phyloP scores from a whole-genome alignment of 2,113 vertebrate species.

The Rafetus swinhoei region DNA sequence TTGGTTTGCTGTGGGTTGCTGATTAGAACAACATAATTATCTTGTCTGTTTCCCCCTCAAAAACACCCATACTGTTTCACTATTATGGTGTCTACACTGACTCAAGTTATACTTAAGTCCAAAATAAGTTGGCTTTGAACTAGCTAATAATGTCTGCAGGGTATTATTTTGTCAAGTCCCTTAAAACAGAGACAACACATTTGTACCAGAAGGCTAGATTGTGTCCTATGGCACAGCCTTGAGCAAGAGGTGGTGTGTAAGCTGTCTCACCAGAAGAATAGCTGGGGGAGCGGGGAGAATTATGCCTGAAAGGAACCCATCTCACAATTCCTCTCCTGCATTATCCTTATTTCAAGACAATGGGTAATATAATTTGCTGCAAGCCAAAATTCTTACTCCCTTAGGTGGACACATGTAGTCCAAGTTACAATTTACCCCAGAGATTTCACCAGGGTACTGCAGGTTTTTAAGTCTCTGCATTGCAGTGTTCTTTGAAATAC shows the following conservation, averaged over 20 bases:
- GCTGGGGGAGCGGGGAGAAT: neutral
- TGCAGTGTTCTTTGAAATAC: neutral
- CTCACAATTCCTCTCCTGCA: neutral
- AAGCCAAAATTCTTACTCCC: neutral
- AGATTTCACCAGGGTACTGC: neutral
- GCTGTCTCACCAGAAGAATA: neutral
- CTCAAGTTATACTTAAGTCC: neutral
- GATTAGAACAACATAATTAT: slow-evolving; percentile 5
- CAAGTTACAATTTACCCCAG: neutral
- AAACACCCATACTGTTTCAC: neutral
- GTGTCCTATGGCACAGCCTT: neutral
- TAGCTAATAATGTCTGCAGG: neutral
- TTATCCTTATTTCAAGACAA: neutral
- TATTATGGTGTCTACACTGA: neutral
- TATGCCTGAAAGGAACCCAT: neutral
- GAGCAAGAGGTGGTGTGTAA: neutral
- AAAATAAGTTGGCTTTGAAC: neutral
- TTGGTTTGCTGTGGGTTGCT: neutral
- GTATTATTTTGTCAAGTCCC: neutral
- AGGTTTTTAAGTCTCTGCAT: neutral
- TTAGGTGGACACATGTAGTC: neutral
- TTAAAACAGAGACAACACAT: neutral
- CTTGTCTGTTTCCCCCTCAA: neutral
- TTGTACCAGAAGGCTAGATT: neutral
- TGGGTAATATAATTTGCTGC: neutral